phyloP scores from a whole-genome alignment of 2,797 vertebrate species.

The Peromyscus attwateri region DNA sequence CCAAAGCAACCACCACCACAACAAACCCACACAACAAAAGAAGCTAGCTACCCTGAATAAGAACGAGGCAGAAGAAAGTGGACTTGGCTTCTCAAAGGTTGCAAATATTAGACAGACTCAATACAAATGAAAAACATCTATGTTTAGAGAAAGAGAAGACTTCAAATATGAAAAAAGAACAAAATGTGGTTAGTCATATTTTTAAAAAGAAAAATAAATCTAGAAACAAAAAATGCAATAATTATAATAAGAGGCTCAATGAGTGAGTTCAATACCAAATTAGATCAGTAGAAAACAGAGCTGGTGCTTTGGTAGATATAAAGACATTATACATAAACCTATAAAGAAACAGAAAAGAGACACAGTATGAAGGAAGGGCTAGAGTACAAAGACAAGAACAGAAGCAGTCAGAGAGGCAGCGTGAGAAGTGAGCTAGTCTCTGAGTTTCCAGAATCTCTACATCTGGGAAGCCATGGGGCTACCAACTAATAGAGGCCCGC shows the following conservation, averaged over 20 bases:
- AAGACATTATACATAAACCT: slow-evolving; percentile 40
- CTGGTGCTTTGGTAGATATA: background rate
- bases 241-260: slow-evolving; percentile 42
- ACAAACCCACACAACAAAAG: background rate
- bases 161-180: slow-evolving; percentile 11
- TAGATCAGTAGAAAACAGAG: slow-evolving; percentile 25
- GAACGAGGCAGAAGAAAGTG: background rate
- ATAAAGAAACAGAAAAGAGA: background rate
- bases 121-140: background rate
- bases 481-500: slow-evolving; percentile 19
- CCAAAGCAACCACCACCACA: background rate
- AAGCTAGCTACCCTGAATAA: background rate
- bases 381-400: background rate
- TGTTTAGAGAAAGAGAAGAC: slow-evolving; percentile 15
- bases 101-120: background rate
- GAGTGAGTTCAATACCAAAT: slow-evolving; percentile 33
- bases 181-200: slow-evolving; percentile 20
- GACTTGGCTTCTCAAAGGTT: background rate
- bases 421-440: background rate
- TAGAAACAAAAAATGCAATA: slow-evolving; percentile 58
- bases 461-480: slow-evolving; percentile 53
- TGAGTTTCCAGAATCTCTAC: slow-evolving; percentile 33
- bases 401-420: background rate
- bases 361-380: slow-evolving; percentile 13
- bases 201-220: slow-evolving; percentile 58